Conservation (phyloP, 2,888 invertebrate genomes). For the Xylota segnis region DNA sequence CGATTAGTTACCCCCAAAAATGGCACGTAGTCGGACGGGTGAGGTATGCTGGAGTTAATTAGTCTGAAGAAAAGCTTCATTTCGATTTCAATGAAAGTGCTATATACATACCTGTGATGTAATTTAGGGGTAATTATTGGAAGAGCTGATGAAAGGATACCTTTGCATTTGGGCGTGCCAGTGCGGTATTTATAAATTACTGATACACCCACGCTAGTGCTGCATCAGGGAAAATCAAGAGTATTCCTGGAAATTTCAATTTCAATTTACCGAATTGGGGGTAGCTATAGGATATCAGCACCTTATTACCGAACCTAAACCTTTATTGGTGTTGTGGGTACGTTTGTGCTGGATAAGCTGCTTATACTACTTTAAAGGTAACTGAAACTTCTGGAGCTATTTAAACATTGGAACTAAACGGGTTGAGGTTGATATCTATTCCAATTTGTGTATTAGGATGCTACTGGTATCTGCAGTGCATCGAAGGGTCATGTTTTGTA, state of each 20-base stretch:
- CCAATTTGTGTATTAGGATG: no score
- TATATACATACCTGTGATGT: background rate
- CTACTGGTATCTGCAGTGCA: no score
- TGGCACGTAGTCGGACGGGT: background rate
- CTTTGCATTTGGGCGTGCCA: background rate
- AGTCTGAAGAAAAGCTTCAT: slow-evolving; percentile 1
- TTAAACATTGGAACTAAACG: no score
- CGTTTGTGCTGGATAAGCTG: no score
- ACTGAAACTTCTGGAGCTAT: no score
- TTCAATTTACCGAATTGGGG: background rate
- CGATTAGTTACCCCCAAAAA: slow-evolving; percentile 15
- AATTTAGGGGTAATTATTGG: slow-evolving; percentile 22
- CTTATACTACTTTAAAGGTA: no score
- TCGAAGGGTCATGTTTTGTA: no score
- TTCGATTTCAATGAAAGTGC: slow-evolving; percentile 1
- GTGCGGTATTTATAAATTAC: slow-evolving; percentile 6
- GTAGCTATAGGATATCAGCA: background rate
- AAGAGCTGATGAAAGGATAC: background rate
- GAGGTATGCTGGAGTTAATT: slow-evolving; percentile 23
- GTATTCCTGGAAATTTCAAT: slow-evolving; percentile 9
- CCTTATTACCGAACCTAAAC: no score
- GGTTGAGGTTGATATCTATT: no score
- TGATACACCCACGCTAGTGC: background rate
- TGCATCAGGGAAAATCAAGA: background rate
- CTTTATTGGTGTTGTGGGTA: no score